These are phyloP conservation scores for Mola mola DNA, from an alignment of 2,113 vertebrate species.

Conservation along the genomic window DNA sequence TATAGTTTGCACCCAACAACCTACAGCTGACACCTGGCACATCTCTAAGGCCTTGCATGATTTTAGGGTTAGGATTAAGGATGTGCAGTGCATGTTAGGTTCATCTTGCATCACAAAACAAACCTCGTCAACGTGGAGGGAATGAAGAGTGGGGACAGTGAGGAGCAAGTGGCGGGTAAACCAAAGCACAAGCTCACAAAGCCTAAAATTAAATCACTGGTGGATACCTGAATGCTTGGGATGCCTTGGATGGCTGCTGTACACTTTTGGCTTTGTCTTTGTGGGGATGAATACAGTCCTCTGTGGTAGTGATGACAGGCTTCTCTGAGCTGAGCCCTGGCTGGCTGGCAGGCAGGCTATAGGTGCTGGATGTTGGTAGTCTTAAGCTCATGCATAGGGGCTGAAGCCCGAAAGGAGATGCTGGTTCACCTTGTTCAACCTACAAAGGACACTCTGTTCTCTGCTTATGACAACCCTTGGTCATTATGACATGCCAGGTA, in stretches of 20 bases:
- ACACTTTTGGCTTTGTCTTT: slow-evolving; percentile 81
- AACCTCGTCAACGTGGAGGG: slow-evolving; percentile 17
- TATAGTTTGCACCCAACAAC: no score
- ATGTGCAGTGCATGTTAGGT: not conserved
- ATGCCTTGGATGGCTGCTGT: slow-evolving; percentile 77
- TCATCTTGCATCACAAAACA: not conserved
- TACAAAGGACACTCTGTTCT: slow-evolving; percentile 76
- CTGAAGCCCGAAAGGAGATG: slow-evolving; percentile 56
- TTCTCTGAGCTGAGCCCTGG: slow-evolving; percentile 64
- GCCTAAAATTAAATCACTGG: slow-evolving; percentile 78
- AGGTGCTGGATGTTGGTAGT: slow-evolving; percentile 58
- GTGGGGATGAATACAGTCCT: slow-evolving; percentile 80
- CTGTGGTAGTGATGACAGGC: slow-evolving; percentile 82
- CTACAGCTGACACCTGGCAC: not conserved
- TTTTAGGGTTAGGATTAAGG: no score
- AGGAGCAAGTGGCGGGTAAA: slow-evolving; percentile 24
- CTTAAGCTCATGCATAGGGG: slow-evolving; percentile 55
- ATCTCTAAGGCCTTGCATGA: not conserved
- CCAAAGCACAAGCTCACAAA: slow-evolving; percentile 58
- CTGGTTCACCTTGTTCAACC: slow-evolving; percentile 53
- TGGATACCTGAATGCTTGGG: slow-evolving; percentile 80
- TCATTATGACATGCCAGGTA: slow-evolving; percentile 63
- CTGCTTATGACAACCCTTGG: slow-evolving; percentile 16
- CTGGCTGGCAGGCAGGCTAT: slow-evolving; percentile 51
- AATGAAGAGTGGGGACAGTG: slow-evolving; percentile 20